Evolutionary conservation across 2,888 invertebrate genomes (phyloP), one percentile per base, ranked within the genome.

Genomic region (Teleogryllus oceanicus): DNA sequence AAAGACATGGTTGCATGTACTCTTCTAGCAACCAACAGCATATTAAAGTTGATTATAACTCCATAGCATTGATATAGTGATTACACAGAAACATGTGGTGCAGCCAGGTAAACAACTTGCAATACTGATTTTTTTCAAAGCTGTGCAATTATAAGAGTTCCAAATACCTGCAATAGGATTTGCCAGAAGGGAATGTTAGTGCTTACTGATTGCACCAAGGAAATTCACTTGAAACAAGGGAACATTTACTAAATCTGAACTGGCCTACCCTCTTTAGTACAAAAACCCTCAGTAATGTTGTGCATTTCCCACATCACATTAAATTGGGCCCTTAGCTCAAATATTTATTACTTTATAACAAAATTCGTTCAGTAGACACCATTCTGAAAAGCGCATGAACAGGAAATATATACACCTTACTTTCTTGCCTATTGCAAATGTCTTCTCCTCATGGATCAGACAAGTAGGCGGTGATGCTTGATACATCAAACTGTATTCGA

Each of bases 141-240:
- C 62, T 62, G 62, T 62, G 62, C 62, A 62, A 62, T n/a, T 62
- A 18, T n/a, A 62, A 62, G 62, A 62, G 4, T 62, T 18, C n/a
- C 62, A 37, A 37, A 37, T 37, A 37, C 37, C 37, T 37, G 37
- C 37, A 62, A n/a, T 62, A 62, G 62, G 62, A 62, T 62, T 62
- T n/a, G n/a, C 62, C 62, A 62, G 16, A 11, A 62, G 62, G n/a
- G 16, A 62, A 62, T 37, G 37, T 13, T 62, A n/a, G 62, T 62
- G 62, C 62, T 62, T 62, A 62, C 62, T 62, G 62, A 62, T 62
- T 62, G 62, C 62, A 62, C 62, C 62, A 62, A 62, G 62, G 62
- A 62, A 62, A 62, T 62, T 62, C 62, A 62, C 62, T 62, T 62
- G 62, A 62, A 62, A 62, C n/a, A 62, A 62, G 62, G 62, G 11